phyloP scores from a whole-genome alignment of 2,797 vertebrate genomes.

The Gambelia wislizenii region DNA sequence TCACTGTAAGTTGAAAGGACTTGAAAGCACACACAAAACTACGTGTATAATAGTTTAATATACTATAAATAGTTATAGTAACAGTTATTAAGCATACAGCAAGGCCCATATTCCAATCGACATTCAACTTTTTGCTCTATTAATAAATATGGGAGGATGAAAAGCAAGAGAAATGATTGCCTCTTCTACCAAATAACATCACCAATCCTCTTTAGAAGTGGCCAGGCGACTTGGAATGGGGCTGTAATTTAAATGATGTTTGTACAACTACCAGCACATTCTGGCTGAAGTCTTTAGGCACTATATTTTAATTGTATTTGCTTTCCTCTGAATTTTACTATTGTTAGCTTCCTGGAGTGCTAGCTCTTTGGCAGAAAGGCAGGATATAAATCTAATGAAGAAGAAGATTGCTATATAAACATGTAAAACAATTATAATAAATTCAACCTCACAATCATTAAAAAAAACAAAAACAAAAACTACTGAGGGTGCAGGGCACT shows the following conservation, averaged over 20 bases:
- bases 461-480: no score
- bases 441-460: constrained; percentile 6
- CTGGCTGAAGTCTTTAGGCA: not conserved
- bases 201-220: not conserved
- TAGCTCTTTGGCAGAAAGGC: not conserved
- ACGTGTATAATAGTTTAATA: not conserved
- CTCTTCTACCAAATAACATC: not conserved
- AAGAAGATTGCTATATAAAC: constrained; percentile 10
- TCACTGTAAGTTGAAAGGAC: no score
- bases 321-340: not conserved
- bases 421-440: constrained; percentile 27
- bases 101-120: not conserved
- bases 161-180: not conserved
- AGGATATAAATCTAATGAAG: not conserved
- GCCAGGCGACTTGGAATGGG: not conserved
- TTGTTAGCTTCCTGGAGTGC: not conserved
- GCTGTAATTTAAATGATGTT: constrained; percentile 11
- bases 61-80: no score
- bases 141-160: not conserved
- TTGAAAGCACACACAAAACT: no score
- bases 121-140: not conserved
- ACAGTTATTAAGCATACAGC: not conserved
- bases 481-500: not conserved
- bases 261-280: not conserved
- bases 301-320: constrained; percentile 7